These are phyloP conservation scores for Enteromius paludinosus DNA, from an alignment of 2,797 vertebrate genomes.

Conservation along the genomic window DNA sequence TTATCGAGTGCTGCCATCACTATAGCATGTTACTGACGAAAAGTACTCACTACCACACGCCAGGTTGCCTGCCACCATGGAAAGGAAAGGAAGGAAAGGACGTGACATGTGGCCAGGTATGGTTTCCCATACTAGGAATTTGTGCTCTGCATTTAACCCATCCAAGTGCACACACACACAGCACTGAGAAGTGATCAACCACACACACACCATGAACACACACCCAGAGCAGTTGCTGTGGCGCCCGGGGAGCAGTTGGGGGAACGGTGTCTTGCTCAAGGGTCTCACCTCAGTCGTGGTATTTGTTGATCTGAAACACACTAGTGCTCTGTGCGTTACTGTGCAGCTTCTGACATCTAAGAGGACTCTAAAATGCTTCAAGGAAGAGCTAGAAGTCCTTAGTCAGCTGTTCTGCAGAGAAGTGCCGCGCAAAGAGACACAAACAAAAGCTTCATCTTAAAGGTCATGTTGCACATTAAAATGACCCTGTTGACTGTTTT, in stretches of 20 bases:
- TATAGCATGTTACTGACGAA: slow-evolving; percentile 69
- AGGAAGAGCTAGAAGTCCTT: neutral
- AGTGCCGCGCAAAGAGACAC: neutral
- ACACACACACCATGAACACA: too few relatives aligned
- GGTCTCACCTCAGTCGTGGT: neutral
- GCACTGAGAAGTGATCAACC: too few relatives aligned
- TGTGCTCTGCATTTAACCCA: too few relatives aligned
- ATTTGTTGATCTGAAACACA: slow-evolving; percentile 4
- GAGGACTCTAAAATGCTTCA: slow-evolving; percentile 34
- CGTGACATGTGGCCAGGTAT: too few relatives aligned
- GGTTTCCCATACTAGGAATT: too few relatives aligned
- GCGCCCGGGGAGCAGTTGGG: too few relatives aligned
- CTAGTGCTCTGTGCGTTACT: neutral
- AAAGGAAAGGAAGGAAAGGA: too few relatives aligned
- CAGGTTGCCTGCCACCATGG: neutral
- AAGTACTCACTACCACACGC: slow-evolving; percentile 18
- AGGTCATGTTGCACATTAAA: neutral
- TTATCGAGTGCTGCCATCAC: slow-evolving; percentile 70
- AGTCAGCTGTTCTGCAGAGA: slow-evolving; percentile 25
- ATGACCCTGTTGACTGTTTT: neutral
- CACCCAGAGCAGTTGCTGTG: too few relatives aligned
- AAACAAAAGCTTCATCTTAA: slow-evolving; percentile 28
- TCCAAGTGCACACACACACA: too few relatives aligned
- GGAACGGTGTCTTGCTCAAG: too few relatives aligned
- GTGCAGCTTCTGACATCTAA: slow-evolving; percentile 23